Evolutionary conservation across 2,797 vertebrate species (phyloP).

Genomic region (Mormyrops boulengeri): DNA sequence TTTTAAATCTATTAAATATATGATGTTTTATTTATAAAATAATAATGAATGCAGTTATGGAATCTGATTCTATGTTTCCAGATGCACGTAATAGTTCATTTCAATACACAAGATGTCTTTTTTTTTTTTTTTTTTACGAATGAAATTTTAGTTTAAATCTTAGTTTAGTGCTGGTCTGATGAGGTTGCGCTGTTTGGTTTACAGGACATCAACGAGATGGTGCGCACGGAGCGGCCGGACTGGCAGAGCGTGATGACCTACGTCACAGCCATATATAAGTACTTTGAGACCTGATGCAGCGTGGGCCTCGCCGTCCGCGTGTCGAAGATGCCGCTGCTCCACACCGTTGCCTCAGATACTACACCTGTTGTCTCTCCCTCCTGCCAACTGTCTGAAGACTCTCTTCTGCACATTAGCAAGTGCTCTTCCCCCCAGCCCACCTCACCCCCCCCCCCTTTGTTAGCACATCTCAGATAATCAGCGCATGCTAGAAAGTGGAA

Average conservation of each 20-base stretch:
- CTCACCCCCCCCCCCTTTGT: neutral
- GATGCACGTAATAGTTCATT: neutral
- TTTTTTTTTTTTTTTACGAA: neutral
- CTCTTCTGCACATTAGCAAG: neutral
- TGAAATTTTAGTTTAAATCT: neutral
- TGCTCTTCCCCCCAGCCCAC: neutral
- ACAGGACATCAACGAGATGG: slow-evolving; percentile 96
- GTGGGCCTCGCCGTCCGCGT: neutral
- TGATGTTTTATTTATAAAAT: neutral
- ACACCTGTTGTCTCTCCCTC: neutral
- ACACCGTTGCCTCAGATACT: neutral
- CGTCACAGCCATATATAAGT: slow-evolving; percentile 96
- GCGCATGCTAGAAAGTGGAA: neutral
- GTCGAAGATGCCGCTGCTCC: neutral
- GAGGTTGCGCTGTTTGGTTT: slow-evolving; percentile 13
- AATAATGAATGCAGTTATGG: neutral
- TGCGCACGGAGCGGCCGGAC: slow-evolving; percentile 86
- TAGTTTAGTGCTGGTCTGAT: neutral
- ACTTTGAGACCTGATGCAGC: slow-evolving; percentile 88
- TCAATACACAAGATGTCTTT: neutral
- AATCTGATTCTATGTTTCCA: neutral
- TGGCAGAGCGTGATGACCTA: slow-evolving; percentile 98
- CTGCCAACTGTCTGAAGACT: neutral
- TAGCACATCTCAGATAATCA: neutral
- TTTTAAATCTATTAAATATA: neutral